Conservation (phyloP, 2,888 invertebrate genomes). For the Timema cristinae region DNA sequence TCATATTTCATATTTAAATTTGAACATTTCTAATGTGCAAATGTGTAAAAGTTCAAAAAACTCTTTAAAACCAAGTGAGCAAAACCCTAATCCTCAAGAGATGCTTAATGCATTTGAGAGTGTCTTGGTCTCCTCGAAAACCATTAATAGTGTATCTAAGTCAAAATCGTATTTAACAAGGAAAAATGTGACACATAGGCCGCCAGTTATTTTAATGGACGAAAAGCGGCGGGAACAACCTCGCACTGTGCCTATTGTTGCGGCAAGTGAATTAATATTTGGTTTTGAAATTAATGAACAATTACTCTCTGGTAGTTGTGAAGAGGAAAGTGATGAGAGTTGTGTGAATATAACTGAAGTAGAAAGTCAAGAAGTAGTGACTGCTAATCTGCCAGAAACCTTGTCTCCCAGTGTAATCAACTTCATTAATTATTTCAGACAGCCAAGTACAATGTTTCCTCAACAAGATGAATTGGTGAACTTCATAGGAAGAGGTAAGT, state of each 20-base stretch:
- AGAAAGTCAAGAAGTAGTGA: slow-evolving; percentile 31
- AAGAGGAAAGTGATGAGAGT: slow-evolving; percentile 31
- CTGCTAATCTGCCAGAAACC: slow-evolving; percentile 47
- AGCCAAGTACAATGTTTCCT: not conserved
- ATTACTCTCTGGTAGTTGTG: slow-evolving; percentile 47
- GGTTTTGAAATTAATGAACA: slow-evolving; percentile 76
- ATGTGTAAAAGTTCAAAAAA: not conserved
- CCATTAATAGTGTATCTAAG: no score
- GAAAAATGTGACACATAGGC: slow-evolving; percentile 43
- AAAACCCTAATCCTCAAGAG: no score
- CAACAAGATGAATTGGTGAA: slow-evolving; percentile 58
- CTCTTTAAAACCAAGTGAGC: no score
- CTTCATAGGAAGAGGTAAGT: slow-evolving; percentile 60
- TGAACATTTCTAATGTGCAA: not conserved
- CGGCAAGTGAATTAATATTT: slow-evolving; percentile 66
- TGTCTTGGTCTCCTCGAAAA: no score
- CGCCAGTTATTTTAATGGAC: slow-evolving; percentile 70
- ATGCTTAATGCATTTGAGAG: no score
- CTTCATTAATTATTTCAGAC: not conserved
- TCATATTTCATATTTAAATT: slow-evolving; percentile 13
- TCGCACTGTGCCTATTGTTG: slow-evolving; percentile 41
- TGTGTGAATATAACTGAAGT: not conserved
- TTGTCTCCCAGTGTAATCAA: slow-evolving; percentile 36
- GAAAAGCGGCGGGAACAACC: slow-evolving; percentile 44
- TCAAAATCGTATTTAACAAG: no score